phyloP scores from a whole-genome alignment of 2,797 vertebrate genomes.

The Pangasius krempfi region DNA sequence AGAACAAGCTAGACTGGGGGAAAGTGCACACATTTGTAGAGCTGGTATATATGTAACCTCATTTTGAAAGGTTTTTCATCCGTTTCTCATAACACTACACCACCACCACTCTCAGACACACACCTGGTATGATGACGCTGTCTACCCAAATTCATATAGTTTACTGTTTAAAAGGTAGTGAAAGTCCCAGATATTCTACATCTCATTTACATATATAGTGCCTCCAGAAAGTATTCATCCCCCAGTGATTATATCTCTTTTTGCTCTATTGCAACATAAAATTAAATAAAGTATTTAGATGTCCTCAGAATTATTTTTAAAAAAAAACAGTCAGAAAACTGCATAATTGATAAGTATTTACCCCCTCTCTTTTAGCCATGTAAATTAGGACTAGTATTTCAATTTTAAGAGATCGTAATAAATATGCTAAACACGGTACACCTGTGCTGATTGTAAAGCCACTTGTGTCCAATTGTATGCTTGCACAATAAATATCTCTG shows the following conservation, averaged over 20 bases:
- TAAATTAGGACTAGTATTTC: background rate
- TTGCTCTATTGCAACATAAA: background rate
- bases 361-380: background rate
- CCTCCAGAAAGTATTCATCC: background rate
- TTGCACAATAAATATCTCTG: background rate
- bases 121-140: conserved; percentile 8
- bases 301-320: background rate
- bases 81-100: background rate
- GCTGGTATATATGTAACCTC: background rate
- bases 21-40: background rate
- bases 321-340: background rate
- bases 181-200: background rate
- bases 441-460: background rate
- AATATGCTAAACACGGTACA: background rate
- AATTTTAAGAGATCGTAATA: background rate
- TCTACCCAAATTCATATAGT: background rate
- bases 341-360: background rate
- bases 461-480: background rate
- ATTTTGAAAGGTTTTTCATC: conserved; percentile 4
- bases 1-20: background rate
- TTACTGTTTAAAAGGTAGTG: background rate
- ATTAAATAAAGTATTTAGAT: background rate
- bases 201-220: background rate
- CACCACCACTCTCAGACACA: background rate
- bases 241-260: background rate